Conservation (phyloP, 2,797 vertebrate species). For the Aeoliscus strigatus region DNA sequence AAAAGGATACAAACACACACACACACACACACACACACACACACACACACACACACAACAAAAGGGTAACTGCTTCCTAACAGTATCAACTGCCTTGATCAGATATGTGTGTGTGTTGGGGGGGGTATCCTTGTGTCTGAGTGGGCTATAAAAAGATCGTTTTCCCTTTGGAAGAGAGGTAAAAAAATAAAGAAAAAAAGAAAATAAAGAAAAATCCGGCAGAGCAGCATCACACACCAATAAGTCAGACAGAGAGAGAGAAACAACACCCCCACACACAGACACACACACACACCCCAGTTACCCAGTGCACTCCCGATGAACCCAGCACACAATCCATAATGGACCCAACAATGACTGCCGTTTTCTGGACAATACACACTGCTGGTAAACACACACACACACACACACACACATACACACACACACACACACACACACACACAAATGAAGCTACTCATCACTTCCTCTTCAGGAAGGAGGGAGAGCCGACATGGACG, state of each 20-base stretch:
- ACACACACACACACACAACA: conserved; percentile 5
- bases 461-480: too few species aligned
- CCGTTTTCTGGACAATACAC: conserved; percentile 45
- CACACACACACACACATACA: conserved; percentile 9
- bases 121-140: conserved; percentile 43
- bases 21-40: conserved; percentile 11
- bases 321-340: conserved; percentile 73
- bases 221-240: too few species aligned
- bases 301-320: conserved; percentile 70
- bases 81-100: too few species aligned
- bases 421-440: not conserved
- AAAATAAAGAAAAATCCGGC: too few species aligned
- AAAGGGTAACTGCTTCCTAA: conserved; percentile 27
- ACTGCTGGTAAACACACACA: conserved; percentile 18
- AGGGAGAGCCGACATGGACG: too few species aligned
- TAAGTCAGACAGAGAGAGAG: conserved; percentile 44
- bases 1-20: conserved; percentile 30
- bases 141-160: conserved; percentile 59
- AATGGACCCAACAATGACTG: conserved; percentile 68
- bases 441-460: too few species aligned
- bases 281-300: conserved; percentile 67
- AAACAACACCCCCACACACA: too few species aligned
- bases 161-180: conserved; percentile 40
- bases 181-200: too few species aligned
- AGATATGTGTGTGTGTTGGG: too few species aligned